Conservation (phyloP, 1,140 invertebrate species). For the Oppia nitens region DNA sequence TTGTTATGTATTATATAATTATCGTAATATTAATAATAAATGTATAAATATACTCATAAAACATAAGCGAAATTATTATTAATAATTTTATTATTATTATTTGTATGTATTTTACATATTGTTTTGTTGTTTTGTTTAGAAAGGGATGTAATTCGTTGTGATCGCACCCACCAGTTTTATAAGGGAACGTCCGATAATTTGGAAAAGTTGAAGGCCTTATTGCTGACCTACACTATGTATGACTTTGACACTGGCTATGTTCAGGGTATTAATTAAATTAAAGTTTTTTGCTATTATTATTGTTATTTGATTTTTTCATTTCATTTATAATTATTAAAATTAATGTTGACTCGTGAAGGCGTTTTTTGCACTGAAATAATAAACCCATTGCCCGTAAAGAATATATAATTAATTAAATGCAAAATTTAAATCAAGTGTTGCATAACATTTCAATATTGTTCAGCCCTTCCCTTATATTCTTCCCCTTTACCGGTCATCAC, state of each 20-base stretch:
- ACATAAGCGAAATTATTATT: too few relatives aligned
- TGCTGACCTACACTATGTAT: constrained; percentile 99
- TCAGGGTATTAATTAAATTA: constrained; percentile 26
- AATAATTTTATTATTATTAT: too few relatives aligned
- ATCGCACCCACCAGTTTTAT: constrained; percentile 76
- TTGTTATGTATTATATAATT: too few relatives aligned
- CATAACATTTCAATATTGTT: too few relatives aligned
- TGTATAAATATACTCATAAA: too few relatives aligned
- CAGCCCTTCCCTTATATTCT: too few relatives aligned
- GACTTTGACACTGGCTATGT: constrained; percentile 74
- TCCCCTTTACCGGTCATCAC: too few relatives aligned
- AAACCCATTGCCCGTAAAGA: neutral
- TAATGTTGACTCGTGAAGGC: neutral
- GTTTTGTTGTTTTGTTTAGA: constrained; percentile 38
- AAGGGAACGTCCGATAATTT: constrained; percentile 78
- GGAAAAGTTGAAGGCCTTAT: constrained; percentile 62
- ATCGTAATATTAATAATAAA: too few relatives aligned
- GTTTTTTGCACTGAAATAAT: neutral
- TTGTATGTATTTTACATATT: constrained; percentile 5
- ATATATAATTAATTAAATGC: too few relatives aligned
- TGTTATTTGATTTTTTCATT: neutral
- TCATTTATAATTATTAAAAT: neutral
- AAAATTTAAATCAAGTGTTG: too few relatives aligned
- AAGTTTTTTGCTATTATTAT: neutral
- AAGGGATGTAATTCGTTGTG: constrained; percentile 93